phyloP scores from a whole-genome alignment of 2,113 vertebrate genomes.

The Corythornis madagascariensis region DNA sequence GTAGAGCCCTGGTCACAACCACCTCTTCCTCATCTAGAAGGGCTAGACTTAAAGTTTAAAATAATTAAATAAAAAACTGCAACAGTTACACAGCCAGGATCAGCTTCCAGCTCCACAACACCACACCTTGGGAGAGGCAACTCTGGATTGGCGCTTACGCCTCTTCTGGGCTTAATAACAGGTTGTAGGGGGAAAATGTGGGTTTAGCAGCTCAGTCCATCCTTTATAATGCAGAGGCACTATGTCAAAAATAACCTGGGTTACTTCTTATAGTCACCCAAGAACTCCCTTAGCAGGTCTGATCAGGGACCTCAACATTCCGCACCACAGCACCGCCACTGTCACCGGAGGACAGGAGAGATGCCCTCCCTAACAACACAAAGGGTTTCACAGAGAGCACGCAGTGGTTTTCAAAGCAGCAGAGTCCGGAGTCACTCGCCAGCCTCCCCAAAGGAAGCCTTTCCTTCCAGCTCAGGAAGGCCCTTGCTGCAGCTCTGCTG shows the following conservation, averaged over 20 bases:
- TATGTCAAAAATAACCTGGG: neutral
- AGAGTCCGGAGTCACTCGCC: neutral
- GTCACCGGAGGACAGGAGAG: neutral
- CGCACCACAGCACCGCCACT: neutral
- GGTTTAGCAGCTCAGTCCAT: neutral
- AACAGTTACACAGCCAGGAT: neutral
- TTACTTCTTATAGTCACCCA: neutral
- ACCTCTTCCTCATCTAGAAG: neutral
- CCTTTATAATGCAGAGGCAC: neutral
- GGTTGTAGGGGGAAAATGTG: neutral
- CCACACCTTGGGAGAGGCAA: neutral
- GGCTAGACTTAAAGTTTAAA: neutral
- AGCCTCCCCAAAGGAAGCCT: neutral
- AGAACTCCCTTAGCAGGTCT: neutral
- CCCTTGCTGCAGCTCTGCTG: neutral
- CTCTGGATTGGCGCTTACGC: neutral
- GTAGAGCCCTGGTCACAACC: neutral
- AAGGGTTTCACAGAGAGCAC: neutral
- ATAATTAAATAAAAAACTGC: neutral
- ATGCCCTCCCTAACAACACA: neutral
- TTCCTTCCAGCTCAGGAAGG: neutral
- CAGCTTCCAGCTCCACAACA: neutral
- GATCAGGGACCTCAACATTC: neutral
- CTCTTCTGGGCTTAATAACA: neutral
- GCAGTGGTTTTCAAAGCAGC: neutral